Percentiles rank a stretch among this genome's conserved stretches.
phyloP scores from a whole-genome alignment of 2,113 vertebrate species.

The Scomber colias region DNA sequence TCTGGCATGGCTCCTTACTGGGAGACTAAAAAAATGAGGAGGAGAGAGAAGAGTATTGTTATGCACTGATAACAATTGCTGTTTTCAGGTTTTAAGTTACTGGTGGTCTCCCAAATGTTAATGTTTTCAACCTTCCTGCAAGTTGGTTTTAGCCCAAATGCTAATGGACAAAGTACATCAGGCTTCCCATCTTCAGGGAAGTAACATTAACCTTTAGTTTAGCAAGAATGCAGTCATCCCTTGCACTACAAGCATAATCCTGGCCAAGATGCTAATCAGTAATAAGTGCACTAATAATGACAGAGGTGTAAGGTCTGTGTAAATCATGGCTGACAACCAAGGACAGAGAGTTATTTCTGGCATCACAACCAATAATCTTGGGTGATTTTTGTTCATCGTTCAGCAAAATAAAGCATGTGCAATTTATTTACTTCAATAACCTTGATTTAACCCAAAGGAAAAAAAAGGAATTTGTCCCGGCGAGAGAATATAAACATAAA shows the following conservation, averaged over 20 bases:
- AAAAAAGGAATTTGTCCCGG: no score
- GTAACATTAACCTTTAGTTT: constrained; percentile 18
- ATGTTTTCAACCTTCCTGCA: constrained; percentile 33
- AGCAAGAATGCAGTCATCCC: constrained; percentile 42
- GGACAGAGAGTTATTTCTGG: background rate
- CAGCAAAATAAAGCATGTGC: background rate
- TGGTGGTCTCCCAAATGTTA: constrained; percentile 29
- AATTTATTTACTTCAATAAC: background rate
- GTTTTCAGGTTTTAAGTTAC: constrained; percentile 7
- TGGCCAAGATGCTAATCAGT: constrained; percentile 12
- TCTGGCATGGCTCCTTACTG: constrained; percentile 84
- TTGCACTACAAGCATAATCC: background rate
- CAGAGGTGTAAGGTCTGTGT: background rate
- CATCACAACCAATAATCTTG: background rate
- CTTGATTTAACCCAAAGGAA: no score
- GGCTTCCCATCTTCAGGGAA: background rate
- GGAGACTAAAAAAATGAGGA: constrained; percentile 78
- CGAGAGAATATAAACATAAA: no score
- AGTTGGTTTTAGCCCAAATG: constrained; percentile 27
- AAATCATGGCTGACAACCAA: constrained; percentile 2
- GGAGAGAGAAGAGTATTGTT: constrained; percentile 17
- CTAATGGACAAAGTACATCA: constrained; percentile 24
- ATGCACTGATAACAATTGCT: constrained; percentile 3
- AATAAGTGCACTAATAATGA: constrained; percentile 9
- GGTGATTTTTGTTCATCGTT: background rate